These are phyloP conservation scores for Pipistrellus kuhlii DNA, from an alignment of 2,797 vertebrate genomes.

Conservation along the genomic window DNA sequence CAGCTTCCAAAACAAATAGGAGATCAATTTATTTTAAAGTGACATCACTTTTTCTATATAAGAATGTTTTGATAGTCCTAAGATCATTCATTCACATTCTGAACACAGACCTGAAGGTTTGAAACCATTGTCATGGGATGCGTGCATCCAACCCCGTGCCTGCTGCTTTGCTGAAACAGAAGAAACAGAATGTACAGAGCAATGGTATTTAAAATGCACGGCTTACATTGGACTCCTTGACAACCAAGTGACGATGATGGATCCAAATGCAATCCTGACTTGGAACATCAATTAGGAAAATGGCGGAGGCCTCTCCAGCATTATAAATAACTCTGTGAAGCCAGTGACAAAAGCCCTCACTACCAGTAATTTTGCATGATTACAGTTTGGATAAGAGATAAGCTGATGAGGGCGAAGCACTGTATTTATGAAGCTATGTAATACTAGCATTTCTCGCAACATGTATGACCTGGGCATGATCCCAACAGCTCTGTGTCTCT, in stretches of 20 bases:
- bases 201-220: conserved; percentile 62
- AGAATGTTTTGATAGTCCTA: neutral
- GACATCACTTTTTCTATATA: neutral
- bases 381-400: conserved; percentile 79
- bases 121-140: neutral
- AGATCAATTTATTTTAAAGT: conserved; percentile 12
- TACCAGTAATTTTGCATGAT: conserved; percentile 77
- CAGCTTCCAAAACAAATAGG: conserved; percentile 16
- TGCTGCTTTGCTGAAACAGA: neutral
- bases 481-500: conserved; percentile 48
- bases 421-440: conserved; percentile 70
- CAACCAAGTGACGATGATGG: conserved; percentile 75
- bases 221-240: conserved; percentile 68
- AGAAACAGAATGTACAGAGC: neutral
- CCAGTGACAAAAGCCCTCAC: conserved; percentile 70
- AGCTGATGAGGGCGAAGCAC: conserved; percentile 75
- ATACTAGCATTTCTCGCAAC: conserved; percentile 36
- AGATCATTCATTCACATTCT: neutral
- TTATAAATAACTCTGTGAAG: conserved; percentile 75
- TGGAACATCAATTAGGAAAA: conserved; percentile 78
- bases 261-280: conserved; percentile 76
- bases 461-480: conserved; percentile 41
- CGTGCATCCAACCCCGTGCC: neutral
- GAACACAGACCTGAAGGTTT: neutral
- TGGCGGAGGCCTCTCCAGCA: conserved; percentile 73